Evolutionary conservation across 2,888 invertebrate genomes (phyloP).

Genomic region (Lasioglossum pauxillum): DNA sequence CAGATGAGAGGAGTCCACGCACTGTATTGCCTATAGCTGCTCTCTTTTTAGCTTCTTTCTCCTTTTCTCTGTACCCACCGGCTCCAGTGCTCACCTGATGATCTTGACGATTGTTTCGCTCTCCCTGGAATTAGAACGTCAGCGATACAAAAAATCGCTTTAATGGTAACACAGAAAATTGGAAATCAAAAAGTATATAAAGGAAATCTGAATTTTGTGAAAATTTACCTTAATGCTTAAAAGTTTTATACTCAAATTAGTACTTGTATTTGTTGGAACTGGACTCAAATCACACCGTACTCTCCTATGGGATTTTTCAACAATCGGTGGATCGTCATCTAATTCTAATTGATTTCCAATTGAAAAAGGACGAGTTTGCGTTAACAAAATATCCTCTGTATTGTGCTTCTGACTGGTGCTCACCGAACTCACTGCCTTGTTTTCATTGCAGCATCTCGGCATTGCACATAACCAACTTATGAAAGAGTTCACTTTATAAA

Average conservation of each 20-base stretch:
- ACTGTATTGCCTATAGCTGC: slow-evolving; percentile 84
- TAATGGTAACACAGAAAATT: neutral
- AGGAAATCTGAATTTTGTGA: slow-evolving; percentile 10
- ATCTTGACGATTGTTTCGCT: slow-evolving; percentile 78
- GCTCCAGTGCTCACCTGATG: slow-evolving; percentile 79
- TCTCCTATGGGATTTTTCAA: slow-evolving; percentile 82
- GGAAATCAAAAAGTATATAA: neutral
- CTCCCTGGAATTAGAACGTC: slow-evolving; percentile 71
- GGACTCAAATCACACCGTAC: slow-evolving; percentile 83
- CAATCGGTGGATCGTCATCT: slow-evolving; percentile 78
- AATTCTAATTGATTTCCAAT: slow-evolving; percentile 79
- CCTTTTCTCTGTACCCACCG: slow-evolving; percentile 79
- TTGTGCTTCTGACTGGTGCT: slow-evolving; percentile 78
- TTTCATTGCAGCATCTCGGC: slow-evolving; percentile 84
- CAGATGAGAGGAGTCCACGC: slow-evolving; percentile 83
- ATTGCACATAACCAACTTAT: slow-evolving; percentile 81
- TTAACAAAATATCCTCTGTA: slow-evolving; percentile 78
- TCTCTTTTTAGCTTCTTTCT: slow-evolving; percentile 82
- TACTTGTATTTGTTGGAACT: slow-evolving; percentile 80
- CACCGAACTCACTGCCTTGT: slow-evolving; percentile 83
- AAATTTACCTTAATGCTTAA: slow-evolving; percentile 80
- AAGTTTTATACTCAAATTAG: slow-evolving; percentile 80
- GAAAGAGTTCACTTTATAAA: slow-evolving; percentile 64
- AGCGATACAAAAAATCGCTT: neutral
- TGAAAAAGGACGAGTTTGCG: slow-evolving; percentile 76